These are phyloP conservation scores for Lochmaea capreae DNA, from an alignment of 2,888 invertebrate species.

Conservation along the genomic window DNA sequence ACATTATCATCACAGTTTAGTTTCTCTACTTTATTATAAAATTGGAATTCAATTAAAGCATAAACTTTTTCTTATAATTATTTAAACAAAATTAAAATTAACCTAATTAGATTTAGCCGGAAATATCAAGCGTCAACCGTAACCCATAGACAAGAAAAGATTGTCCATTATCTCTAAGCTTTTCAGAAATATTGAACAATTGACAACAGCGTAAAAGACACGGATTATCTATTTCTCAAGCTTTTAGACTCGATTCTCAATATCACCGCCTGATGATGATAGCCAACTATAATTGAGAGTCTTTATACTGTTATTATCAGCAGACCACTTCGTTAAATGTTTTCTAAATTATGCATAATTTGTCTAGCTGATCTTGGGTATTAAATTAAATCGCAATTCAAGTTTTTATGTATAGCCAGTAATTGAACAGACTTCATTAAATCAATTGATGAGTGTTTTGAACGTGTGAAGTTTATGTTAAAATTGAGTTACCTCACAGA, in stretches of 20 bases:
- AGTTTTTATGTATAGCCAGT: conserved; percentile 34
- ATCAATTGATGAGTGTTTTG: conserved; percentile 11
- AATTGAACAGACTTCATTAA: conserved; percentile 29
- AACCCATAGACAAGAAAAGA: no score
- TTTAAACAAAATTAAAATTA: no score
- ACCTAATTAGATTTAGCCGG: no score
- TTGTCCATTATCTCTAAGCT: background rate
- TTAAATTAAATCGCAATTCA: conserved; percentile 41
- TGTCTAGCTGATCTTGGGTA: conserved; percentile 38
- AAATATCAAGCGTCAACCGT: no score
- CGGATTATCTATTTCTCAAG: conserved; percentile 6
- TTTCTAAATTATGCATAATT: conserved; percentile 47
- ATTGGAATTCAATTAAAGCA: background rate
- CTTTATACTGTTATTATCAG: conserved; percentile 49
- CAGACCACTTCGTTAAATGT: conserved; percentile 47
- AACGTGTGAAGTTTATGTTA: conserved; percentile 16
- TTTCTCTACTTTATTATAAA: background rate
- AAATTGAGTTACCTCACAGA: conserved; percentile 4
- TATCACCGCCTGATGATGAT: conserved; percentile 38
- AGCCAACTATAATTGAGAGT: conserved; percentile 46
- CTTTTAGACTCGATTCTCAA: conserved; percentile 30
- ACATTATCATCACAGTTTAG: background rate
- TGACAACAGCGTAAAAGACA: conserved; percentile 18
- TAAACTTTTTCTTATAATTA: no score
- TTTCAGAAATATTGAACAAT: background rate